A percentile compares a stretch with the other conserved stretches of the same genome.
phyloP scores from a whole-genome alignment of 2,797 vertebrate species.

The Sebastes glaucus region DNA sequence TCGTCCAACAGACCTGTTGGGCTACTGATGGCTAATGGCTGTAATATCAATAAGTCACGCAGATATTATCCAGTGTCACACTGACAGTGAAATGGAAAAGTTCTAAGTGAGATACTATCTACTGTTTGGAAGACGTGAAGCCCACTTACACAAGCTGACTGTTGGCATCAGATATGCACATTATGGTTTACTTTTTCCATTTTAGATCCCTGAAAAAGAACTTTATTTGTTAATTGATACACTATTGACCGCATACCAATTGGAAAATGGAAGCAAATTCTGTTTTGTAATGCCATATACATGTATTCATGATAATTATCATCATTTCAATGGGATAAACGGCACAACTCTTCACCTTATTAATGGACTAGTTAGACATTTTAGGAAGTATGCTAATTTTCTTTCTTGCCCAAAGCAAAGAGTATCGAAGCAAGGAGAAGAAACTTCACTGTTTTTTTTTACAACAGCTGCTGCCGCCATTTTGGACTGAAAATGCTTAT shows the following conservation, averaged over 20 bases:
- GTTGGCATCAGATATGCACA: no score
- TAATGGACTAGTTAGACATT: neutral
- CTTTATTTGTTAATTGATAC: no score
- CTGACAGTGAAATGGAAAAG: conserved; percentile 33
- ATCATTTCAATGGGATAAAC: neutral
- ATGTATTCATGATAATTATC: neutral
- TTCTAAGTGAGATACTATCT: neutral
- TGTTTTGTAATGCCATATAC: neutral
- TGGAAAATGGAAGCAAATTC: neutral
- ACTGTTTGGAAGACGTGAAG: neutral
- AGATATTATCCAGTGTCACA: conserved; percentile 37
- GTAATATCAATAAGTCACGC: conserved; percentile 26
- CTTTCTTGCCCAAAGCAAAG: neutral
- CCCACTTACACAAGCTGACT: neutral
- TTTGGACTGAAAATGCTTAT: no score
- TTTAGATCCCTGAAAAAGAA: neutral
- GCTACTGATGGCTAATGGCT: conserved; percentile 15
- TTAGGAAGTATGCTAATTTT: neutral
- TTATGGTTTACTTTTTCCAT: neutral
- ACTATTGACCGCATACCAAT: neutral
- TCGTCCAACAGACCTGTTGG: neutral
- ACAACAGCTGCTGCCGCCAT: no score
- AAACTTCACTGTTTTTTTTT: no score
- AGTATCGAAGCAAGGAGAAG: no score
- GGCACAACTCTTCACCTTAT: neutral